Evolutionary conservation across 2,888 invertebrate species (phyloP), one percentile per base, ranked within the genome.

Genomic region (Antheraea assamensis): DNA sequence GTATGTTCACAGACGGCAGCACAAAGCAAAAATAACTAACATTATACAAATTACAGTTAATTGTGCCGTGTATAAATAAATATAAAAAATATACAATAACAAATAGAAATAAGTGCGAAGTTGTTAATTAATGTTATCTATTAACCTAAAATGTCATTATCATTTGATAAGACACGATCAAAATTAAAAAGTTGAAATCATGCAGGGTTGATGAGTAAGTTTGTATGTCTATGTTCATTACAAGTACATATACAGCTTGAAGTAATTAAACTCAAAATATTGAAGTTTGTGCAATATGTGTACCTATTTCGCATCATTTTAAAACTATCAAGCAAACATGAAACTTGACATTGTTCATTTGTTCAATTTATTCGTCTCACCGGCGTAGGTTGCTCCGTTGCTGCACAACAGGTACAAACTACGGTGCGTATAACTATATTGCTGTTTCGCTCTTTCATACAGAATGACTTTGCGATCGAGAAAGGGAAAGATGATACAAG

Each of bases 281-380:
- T 72, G 71, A 71, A 55, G 58, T 66, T 73, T 77, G 78, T 75
- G 77, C 77, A 81, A 79, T 79, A 78, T 83, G 81, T 83, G 85
- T 82, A 42, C 42, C 42, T 42, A 85, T 89, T 89, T 90, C 84
- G 88, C 87, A 89, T 87, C 84, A 85, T 88, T 89, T 61, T 83
- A 80, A 88, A 86, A 87, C 82, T 84, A 85, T 84, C 82, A 86
- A 79, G 86, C 89, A 88, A 88, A 88, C 88, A 88, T 80, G 83
- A 86, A 86, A 88, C 87, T 87, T 90, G 91, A 92, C 91, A 90
- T 92, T 93, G 91, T 92, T 87, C 79, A 85, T 82, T 92, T 93
- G 91, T 92, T 87, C 79, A 85, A 82, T 83, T 83, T 83, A 82
- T 82, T 89, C 87, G 86, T 88, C 87, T 87, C 86, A 88, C 88